Conservation (phyloP, 2,888 invertebrate species). For the Plebejus anna region DNA sequence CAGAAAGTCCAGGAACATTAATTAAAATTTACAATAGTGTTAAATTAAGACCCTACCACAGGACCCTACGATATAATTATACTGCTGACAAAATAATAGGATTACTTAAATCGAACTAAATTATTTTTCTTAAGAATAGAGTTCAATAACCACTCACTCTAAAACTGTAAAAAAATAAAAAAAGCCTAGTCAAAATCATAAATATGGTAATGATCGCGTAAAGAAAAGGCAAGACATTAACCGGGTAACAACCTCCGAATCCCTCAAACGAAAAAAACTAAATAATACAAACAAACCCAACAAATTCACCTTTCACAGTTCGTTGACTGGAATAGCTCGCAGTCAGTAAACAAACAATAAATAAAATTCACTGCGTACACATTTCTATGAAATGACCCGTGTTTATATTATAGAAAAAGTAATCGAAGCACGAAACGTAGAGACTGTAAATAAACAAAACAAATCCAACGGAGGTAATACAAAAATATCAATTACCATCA, state of each 20-base stretch:
- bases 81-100: not conserved
- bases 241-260: not conserved
- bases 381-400: constrained; percentile 5
- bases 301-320: constrained; percentile 11
- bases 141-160: not conserved
- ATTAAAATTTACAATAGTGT: not conserved
- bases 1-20: not conserved
- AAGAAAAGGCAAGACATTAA: not conserved
- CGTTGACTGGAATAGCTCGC: constrained; percentile 11
- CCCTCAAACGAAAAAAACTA: not conserved
- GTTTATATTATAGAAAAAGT: constrained; percentile 17
- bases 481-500: constrained; percentile 29
- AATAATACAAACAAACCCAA: constrained; percentile 1
- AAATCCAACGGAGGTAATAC: constrained; percentile 8
- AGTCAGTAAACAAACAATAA: constrained; percentile 13
- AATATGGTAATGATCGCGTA: not conserved
- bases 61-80: not conserved
- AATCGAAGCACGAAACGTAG: not conserved
- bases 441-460: constrained; percentile 11
- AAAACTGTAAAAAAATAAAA: not conserved
- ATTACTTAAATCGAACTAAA: not conserved
- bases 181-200: not conserved
- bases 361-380: not conserved
- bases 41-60: not conserved
- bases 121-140: not conserved